phyloP scores from a whole-genome alignment of 2,888 invertebrate genomes.

The Synergus umbraculus region DNA sequence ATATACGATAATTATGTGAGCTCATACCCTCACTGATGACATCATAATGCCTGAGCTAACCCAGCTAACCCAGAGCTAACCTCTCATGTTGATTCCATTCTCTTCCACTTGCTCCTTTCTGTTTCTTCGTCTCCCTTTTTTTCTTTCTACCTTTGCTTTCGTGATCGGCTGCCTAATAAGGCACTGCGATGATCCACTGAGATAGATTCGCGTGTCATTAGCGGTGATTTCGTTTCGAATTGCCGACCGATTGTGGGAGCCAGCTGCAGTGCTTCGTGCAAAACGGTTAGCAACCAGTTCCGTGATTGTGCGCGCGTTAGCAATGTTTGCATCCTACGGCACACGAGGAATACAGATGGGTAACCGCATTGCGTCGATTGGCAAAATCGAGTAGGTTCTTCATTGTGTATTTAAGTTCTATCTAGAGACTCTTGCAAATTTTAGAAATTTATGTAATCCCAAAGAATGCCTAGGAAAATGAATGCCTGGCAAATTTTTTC shows the following conservation, averaged over 20 bases:
- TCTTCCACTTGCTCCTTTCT: slow-evolving; percentile 54
- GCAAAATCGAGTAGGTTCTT: no score
- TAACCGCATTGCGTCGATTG: not conserved
- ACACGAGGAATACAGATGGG: not conserved
- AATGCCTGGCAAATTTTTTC: no score
- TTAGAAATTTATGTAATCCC: no score
- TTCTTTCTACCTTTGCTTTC: slow-evolving; percentile 11
- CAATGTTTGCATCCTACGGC: slow-evolving; percentile 9
- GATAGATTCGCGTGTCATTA: slow-evolving; percentile 65
- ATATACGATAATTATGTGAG: slow-evolving; percentile 58
- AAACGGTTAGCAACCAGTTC: slow-evolving; percentile 46
- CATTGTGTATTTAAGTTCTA: no score
- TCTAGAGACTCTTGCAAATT: no score
- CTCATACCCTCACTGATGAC: slow-evolving; percentile 57
- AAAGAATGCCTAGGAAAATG: no score
- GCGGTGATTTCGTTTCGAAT: slow-evolving; percentile 58
- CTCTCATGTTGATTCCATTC: slow-evolving; percentile 26
- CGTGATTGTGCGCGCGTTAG: slow-evolving; percentile 38
- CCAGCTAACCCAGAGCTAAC: slow-evolving; percentile 19
- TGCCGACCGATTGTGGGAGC: slow-evolving; percentile 47
- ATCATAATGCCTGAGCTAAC: slow-evolving; percentile 53
- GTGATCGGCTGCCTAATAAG: slow-evolving; percentile 57
- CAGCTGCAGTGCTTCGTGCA: slow-evolving; percentile 12
- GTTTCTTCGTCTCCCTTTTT: slow-evolving; percentile 45
- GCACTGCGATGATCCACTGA: slow-evolving; percentile 60